Evolutionary conservation across 1,140 invertebrate species (phyloP), one percentile per base, ranked within the genome.

Genomic region (Augochlora pura): DNA sequence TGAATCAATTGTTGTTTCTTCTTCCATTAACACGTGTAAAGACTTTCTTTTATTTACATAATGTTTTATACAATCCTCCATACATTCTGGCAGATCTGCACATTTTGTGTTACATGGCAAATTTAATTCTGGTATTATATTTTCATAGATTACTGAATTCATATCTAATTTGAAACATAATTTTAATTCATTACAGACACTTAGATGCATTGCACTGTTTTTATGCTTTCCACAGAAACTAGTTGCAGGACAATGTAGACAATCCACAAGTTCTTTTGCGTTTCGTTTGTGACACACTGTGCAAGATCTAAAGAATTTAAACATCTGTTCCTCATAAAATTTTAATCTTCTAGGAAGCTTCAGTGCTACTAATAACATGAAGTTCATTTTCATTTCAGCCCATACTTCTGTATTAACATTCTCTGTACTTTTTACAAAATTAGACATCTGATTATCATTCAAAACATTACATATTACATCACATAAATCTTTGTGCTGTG

Each of bases 401-500:
- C 88, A 91, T 0, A 77, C 66, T 62, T 85, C 46, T 10, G n/a
- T 67, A 38, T 62, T 69, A 49, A 54, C 23, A 63, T 86, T 71
- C 6, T 86, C 73, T 9, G 54, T 27, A 66, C 64, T 81, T 75
- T 77, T 65, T 12, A 82, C 79, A 49, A 82, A 21, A 57, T 62
- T 74, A n/a, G 68, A 69, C 23, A 73, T 62, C 25, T 59, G 62
- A 27, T 81, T 49, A 16, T 77, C 68, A 12, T 79, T 59, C 14
- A 62, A 42, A 14, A 90, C 81, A 60, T 86, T 64, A 3, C 72
- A 67, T 23, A 91, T 64, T 21, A 74, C 74, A 23, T 82, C 81
- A 59, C 90, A 92, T 25, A 91, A 80, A 54, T 87, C 77, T 83
- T 89, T 90, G 54, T 92, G 91, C 10, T 87, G 86, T n/a, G 77